phyloP scores from a whole-genome alignment of 1,140 invertebrate genomes.

The Drosophila pandora region DNA sequence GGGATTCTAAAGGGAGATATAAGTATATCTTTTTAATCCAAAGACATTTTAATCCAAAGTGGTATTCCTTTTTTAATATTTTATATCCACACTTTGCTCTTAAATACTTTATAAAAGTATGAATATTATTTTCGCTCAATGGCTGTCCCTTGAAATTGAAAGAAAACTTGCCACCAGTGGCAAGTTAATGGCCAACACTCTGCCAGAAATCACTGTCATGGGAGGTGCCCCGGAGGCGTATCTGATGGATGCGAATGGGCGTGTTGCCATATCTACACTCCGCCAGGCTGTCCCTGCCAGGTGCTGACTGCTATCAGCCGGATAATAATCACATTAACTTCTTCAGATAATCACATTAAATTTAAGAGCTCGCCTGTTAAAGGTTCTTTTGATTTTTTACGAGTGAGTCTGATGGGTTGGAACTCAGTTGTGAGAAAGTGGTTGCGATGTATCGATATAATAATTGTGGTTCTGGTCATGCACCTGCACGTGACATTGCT shows the following conservation, averaged over 20 bases:
- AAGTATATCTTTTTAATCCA: too few relatives aligned
- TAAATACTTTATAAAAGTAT: neutral
- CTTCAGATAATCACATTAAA: slow-evolving; percentile 76
- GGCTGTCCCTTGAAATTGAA: slow-evolving; percentile 55
- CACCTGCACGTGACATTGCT: slow-evolving; percentile 10
- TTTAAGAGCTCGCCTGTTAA: slow-evolving; percentile 53
- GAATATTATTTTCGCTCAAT: slow-evolving; percentile 2
- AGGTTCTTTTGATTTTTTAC: slow-evolving; percentile 68
- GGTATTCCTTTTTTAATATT: too few relatives aligned
- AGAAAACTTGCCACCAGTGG: slow-evolving; percentile 55
- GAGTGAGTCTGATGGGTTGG: slow-evolving; percentile 37
- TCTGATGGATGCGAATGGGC: slow-evolving; percentile 28
- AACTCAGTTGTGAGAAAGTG: slow-evolving; percentile 3
- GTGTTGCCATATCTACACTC: slow-evolving; percentile 27
- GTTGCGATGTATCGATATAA: too few relatives aligned
- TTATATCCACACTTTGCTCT: too few relatives aligned
- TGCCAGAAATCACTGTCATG: slow-evolving; percentile 46
- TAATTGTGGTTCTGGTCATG: slow-evolving; percentile 10
- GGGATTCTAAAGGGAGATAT: neutral
- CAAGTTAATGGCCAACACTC: slow-evolving; percentile 59
- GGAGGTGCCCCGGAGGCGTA: slow-evolving; percentile 41
- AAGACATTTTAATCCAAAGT: too few relatives aligned
- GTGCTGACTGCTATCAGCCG: slow-evolving; percentile 43
- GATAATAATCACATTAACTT: slow-evolving; percentile 80
- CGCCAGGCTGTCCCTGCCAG: slow-evolving; percentile 16